These are phyloP conservation scores for Netelia fuscicornis DNA, from an alignment of 2,888 invertebrate species.

Conservation along the genomic window DNA sequence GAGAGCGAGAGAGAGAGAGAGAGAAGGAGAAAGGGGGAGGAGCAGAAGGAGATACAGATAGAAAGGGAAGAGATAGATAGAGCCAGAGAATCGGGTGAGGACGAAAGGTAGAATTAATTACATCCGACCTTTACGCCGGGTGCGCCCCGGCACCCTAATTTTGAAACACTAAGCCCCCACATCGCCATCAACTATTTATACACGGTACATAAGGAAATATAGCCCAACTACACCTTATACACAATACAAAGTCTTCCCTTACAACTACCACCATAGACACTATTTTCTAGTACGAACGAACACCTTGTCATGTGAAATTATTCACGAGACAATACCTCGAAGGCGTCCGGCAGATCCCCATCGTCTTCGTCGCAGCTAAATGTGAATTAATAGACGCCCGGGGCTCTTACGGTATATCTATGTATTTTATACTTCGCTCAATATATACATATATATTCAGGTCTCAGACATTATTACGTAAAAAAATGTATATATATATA, in stretches of 20 bases:
- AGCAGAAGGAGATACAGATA: background rate
- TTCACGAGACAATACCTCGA: slow-evolving; percentile 54
- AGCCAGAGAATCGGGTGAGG: slow-evolving; percentile 14
- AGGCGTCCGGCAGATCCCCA: slow-evolving; percentile 41
- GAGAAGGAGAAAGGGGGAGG: background rate
- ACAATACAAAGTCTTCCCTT: slow-evolving; percentile 18
- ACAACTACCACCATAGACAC: background rate
- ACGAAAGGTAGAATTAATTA: slow-evolving; percentile 54
- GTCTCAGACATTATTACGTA: background rate
- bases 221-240: slow-evolving; percentile 29
- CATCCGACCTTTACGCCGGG: slow-evolving; percentile 37
- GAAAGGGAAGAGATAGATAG: background rate
- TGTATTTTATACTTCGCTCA: slow-evolving; percentile 3
- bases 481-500: background rate
- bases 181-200: background rate
- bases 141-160: slow-evolving; percentile 33
- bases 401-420: slow-evolving; percentile 31
- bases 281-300: slow-evolving; percentile 42
- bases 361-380: slow-evolving; percentile 55
- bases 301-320: slow-evolving; percentile 56
- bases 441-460: slow-evolving; percentile 17
- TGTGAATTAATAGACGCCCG: slow-evolving; percentile 69
- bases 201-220: slow-evolving; percentile 8
- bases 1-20: background rate
- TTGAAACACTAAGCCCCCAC: background rate